Evolutionary conservation across 2,113 vertebrate species (phyloP).

Genomic region (Triplophysa siluroides): DNA sequence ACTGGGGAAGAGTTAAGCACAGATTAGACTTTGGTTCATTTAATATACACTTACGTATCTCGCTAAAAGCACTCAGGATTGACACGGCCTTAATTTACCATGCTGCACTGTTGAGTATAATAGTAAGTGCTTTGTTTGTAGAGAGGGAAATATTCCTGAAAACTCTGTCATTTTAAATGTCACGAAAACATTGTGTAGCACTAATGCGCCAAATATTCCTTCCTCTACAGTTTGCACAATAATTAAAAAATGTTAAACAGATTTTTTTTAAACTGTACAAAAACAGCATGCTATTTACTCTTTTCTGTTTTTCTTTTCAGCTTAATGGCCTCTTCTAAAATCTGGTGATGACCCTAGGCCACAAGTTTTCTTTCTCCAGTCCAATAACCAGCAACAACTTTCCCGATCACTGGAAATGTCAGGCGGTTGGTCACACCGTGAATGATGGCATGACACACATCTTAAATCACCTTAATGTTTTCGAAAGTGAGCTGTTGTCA

Average conservation of each 20-base stretch:
- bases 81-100: constrained; percentile 29
- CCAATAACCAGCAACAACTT: constrained; percentile 74
- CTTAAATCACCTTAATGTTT: constrained; percentile 69
- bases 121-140: constrained; percentile 26
- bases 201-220: neutral
- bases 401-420: constrained; percentile 74
- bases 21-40: constrained; percentile 67
- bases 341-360: constrained; percentile 68
- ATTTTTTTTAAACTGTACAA: neutral
- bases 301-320: constrained; percentile 74
- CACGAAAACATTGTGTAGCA: neutral
- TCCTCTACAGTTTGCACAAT: neutral
- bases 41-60: constrained; percentile 53
- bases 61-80: constrained; percentile 36
- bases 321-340: constrained; percentile 71
- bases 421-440: constrained; percentile 63
- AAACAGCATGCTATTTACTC: constrained; percentile 62
- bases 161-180: constrained; percentile 11
- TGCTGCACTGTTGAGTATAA: constrained; percentile 1
- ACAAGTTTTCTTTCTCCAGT: constrained; percentile 69
- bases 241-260: neutral
- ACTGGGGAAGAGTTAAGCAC: constrained; percentile 63
- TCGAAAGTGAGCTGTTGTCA: constrained; percentile 38
- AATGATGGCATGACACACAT: constrained; percentile 65
- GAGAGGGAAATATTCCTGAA: constrained; percentile 1